These are phyloP conservation scores for Diachasma alloeum DNA, from an alignment of 1,140 invertebrate species.

Conservation along the genomic window DNA sequence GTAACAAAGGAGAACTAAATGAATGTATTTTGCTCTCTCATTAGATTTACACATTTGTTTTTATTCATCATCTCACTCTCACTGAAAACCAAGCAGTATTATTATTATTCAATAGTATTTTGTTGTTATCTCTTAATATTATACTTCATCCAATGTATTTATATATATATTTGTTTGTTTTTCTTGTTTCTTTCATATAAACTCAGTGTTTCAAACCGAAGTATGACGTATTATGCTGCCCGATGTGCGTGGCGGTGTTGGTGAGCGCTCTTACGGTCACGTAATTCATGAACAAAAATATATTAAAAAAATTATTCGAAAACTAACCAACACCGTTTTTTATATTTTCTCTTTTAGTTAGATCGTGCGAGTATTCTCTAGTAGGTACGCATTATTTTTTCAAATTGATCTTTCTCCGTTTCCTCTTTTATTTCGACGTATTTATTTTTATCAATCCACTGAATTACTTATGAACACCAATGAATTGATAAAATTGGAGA, in stretches of 20 bases:
- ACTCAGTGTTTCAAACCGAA: conserved; percentile 47
- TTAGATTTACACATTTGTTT: conserved; percentile 21
- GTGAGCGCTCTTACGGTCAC: neutral
- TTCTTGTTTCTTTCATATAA: conserved; percentile 38
- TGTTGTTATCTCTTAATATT: conserved; percentile 62
- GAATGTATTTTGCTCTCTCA: neutral
- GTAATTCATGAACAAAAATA: neutral
- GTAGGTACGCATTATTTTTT: conserved; percentile 24
- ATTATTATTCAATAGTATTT: conserved; percentile 52
- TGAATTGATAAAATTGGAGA: conserved; percentile 13
- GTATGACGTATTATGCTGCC: conserved; percentile 52
- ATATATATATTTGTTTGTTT: conserved; percentile 37
- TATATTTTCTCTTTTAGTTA: neutral
- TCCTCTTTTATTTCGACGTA: neutral
- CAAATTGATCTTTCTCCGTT: neutral
- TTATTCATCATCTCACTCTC: conserved; percentile 34
- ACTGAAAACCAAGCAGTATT: conserved; percentile 66
- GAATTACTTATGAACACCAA: neutral
- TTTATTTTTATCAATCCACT: conserved; percentile 2
- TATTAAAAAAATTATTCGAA: neutral
- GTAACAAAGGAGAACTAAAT: conserved; percentile 28
- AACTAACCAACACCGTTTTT: conserved; percentile 38
- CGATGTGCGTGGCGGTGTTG: conserved; percentile 44
- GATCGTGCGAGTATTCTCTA: conserved; percentile 48
- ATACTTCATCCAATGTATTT: conserved; percentile 56